Base-by-base conservation (phyloP, 2,888 invertebrate species). In the Dromius quadrimaculatus region DNA sequence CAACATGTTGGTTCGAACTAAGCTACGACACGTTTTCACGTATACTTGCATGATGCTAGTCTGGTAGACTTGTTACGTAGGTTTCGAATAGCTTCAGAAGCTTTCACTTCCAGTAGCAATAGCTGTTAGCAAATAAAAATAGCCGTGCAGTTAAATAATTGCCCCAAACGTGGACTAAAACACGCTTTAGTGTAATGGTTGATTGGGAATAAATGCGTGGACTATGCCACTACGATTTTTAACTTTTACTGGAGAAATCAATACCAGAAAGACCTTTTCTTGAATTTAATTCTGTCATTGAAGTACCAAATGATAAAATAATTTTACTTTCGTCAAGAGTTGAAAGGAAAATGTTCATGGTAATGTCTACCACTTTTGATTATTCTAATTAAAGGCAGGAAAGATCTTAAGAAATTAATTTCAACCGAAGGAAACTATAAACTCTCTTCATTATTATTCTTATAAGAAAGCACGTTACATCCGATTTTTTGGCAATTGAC, bases 91-190 rank as follows among this genome's bases (percentile, higher is more conserved):
- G 28, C 38, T 38, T 54, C 66, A 15, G 3, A 62, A 23, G 41
- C 36, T 36, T 70, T 62, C 61, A 70, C 47, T 78, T 78, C 78
- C 79, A 79, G 79, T 79, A 79, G 79, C 79, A 78, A 77, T 77
- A 78, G 78, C 78, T 79, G 76, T 79, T 79, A 78, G 78, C 79
- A 77, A 79, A 79, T 78, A 78, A 79, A 78, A 78, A 77, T 74
- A 76, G 78, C 78, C 72, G 77, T 72, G 76, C 79, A 77, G 75
- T 75, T 72, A 73, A 75, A 72, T 74, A 74, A 75, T 72, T 61
- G 69, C 38, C 41, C 38, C 17, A 34, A 68, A 64, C 66, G 32
- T 57, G 22, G 41, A 34, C 45, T 54, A 54, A 54, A 69, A 63
- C 45, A 57, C 50, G 41, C 68, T 62, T 70, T 62, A 70, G 36